Conservation (phyloP, 2,113 vertebrate genomes). For the Oceanites oceanicus region DNA sequence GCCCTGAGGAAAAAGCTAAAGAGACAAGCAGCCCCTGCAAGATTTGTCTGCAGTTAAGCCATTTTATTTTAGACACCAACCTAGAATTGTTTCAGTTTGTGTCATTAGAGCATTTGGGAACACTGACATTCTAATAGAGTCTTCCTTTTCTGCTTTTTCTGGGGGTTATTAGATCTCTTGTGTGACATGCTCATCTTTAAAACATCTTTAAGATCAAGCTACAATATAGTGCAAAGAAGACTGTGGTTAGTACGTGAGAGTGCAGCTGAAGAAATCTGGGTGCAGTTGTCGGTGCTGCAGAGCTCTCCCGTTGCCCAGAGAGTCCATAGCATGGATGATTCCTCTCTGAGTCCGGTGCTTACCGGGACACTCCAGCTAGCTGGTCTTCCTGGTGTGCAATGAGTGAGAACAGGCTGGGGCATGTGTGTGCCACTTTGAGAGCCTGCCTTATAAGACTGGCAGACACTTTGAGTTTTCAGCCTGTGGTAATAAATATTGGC, state of each 20-base stretch:
- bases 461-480: not conserved
- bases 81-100: not conserved
- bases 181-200: not conserved
- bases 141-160: not conserved
- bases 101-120: not conserved
- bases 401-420: not conserved
- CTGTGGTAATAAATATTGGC: not conserved
- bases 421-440: not conserved
- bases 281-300: not conserved
- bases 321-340: not conserved
- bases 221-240: not conserved
- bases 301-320: not conserved
- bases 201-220: not conserved
- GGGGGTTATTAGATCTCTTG: not conserved
- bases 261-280: not conserved
- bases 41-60: not conserved
- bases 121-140: not conserved
- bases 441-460: not conserved
- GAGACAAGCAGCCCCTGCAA: not conserved
- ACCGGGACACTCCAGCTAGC: not conserved
- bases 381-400: not conserved
- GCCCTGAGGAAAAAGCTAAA: not conserved
- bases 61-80: not conserved
- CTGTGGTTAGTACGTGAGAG: accelerated
- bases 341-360: not conserved